Conservation (phyloP, 2,888 invertebrate genomes). For the Cryptocephalus primarius region DNA sequence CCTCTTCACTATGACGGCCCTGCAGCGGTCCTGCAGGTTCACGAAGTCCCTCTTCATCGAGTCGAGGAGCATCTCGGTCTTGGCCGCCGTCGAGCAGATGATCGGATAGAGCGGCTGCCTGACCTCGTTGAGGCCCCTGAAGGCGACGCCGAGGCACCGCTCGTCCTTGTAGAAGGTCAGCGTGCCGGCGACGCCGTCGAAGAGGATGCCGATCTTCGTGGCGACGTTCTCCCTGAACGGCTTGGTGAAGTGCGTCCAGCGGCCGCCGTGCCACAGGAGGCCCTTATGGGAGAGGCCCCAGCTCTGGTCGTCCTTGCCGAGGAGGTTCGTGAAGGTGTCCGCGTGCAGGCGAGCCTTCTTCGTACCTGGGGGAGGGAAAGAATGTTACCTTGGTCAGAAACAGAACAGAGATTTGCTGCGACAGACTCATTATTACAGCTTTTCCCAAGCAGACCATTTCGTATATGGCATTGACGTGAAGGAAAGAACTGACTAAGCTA, state of each 20-base stretch:
- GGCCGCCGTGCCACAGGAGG: constrained; percentile 54
- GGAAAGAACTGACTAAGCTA: too few relatives aligned
- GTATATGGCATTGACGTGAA: too few relatives aligned
- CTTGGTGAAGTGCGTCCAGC: constrained; percentile 51
- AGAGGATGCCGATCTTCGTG: constrained; percentile 55
- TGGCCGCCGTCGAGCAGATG: constrained; percentile 62
- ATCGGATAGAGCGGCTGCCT: constrained; percentile 56
- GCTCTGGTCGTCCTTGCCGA: constrained; percentile 59
- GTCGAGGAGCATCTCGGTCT: constrained; percentile 59
- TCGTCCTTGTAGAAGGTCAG: constrained; percentile 63
- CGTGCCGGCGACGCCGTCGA: constrained; percentile 57
- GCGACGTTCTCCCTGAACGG: constrained; percentile 60
- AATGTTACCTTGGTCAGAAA: too few relatives aligned
- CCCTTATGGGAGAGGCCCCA: constrained; percentile 70
- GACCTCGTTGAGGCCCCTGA: constrained; percentile 50
- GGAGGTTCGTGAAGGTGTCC: constrained; percentile 55
- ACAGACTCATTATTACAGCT: too few relatives aligned
- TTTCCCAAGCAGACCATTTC: too few relatives aligned
- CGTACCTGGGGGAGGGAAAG: constrained; percentile 17
- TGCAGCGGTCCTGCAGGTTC: constrained; percentile 57
- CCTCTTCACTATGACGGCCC: constrained; percentile 49
- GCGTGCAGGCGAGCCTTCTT: constrained; percentile 44
- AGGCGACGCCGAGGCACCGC: constrained; percentile 57
- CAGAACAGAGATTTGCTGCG: too few relatives aligned
- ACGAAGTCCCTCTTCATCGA: constrained; percentile 50